phyloP scores from a whole-genome alignment of 53 echinoderm and acorn worm species.

The Antedon mediterranea region DNA sequence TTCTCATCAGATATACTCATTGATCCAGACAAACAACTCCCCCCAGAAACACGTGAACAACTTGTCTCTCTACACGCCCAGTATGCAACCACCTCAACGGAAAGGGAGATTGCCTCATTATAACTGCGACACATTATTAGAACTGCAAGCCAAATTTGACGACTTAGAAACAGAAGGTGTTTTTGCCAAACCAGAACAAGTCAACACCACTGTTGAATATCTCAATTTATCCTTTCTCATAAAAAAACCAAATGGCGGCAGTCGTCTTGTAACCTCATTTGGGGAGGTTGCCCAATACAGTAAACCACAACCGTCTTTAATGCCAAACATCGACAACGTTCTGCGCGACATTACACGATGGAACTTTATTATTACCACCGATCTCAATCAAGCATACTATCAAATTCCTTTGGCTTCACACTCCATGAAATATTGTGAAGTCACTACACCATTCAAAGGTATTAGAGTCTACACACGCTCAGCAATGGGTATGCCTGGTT shows the following conservation, averaged over 20 bases:
- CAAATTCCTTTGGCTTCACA: neutral
- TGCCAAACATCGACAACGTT: neutral
- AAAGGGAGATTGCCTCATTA: constrained; percentile 10
- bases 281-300: no score
- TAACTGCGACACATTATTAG: neutral
- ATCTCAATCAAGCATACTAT: neutral
- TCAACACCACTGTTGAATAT: neutral
- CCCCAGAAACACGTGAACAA: neutral
- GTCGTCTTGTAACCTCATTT: constrained; percentile 1
- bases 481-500: neutral
- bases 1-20: neutral
- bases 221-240: neutral
- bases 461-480: neutral
- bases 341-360: neutral
- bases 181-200: neutral
- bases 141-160: constrained; percentile 1
- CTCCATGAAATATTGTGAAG: neutral
- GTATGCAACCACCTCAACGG: constrained; percentile 18
- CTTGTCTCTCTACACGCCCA: constrained; percentile 12
- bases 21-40: neutral
- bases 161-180: neutral
- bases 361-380: neutral
- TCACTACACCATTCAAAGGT: neutral
- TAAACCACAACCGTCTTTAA: no score
- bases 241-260: neutral